Base-by-base conservation (phyloP, 2,113 vertebrate species). In the Blennius ocellaris region DNA sequence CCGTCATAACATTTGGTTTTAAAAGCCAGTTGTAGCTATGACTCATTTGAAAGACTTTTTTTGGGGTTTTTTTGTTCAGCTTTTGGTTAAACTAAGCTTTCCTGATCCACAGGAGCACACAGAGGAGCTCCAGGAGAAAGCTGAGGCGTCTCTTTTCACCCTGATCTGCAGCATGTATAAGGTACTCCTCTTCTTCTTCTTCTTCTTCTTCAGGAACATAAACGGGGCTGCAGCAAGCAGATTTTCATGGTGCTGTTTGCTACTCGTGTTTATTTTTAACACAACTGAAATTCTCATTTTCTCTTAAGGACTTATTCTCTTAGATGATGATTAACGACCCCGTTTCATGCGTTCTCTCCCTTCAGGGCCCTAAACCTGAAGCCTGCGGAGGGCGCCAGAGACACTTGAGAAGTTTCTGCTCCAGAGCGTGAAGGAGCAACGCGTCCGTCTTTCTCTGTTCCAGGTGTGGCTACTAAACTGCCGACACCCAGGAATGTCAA, bases 91-190 rank as follows among this genome's bases (percentile, higher is more conserved):
- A 30, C 21, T 30, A 30, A 30, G 21, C 21, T 30, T 30, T 30
- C 21, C 21, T 4, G 21, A 30, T 30, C 21, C 21, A 30, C 82
- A 91, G 94, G 79, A 84, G 10, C 94, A 94, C 85, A 90, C 88
- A 1, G 93, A 93, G 0, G 78, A 90, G 0, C 80, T 94, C 15
- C 86, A 97, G 88, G 0, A 44, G 0, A 83, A 92, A 65, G 95
- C 96, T 0, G 38, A 85, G 76, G 0, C 0, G 0, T 92, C 94
- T 0, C 93, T 97, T 37, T 88, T 94, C 71, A 59, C 5, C 7
- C 86, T 97, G 17, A 85, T 97, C 57, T 97, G 96, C 69, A 82
- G 10, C 40, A 69, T 92, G 70, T 97, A 96, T 65, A 90, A 94
- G 95, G 96, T 96, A 81, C 15, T 11, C 5, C 57, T 60, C 21